phyloP scores from a whole-genome alignment of 2,113 vertebrate species.

The Trichechus manatus region DNA sequence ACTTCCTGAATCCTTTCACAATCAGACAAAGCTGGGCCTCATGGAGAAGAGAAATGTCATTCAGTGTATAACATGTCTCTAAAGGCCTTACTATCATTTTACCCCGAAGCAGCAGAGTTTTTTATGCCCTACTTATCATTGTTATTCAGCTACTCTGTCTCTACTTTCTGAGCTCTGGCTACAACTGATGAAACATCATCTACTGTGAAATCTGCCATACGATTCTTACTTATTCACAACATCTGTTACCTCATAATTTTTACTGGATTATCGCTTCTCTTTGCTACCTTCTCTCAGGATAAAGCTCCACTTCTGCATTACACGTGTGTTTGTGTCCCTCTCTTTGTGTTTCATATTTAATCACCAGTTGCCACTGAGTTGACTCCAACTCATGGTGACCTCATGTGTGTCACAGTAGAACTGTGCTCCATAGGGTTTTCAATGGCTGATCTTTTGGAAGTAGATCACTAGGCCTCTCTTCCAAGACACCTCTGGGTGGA shows the following conservation, averaged over 20 bases:
- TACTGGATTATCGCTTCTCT: not conserved
- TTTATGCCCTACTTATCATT: not conserved
- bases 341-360: conserved; percentile 6
- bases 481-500: not conserved
- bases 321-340: not conserved
- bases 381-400: not conserved
- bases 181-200: not conserved
- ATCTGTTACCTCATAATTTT: conserved; percentile 29
- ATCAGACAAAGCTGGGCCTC: not conserved
- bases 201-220: not conserved
- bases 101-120: not conserved
- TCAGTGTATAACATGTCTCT: not conserved
- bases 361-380: not conserved
- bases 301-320: not conserved
- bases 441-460: not conserved
- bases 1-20: conserved; percentile 23
- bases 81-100: not conserved
- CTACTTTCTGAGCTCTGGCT: conserved; percentile 5
- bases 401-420: not conserved
- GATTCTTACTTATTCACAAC: not conserved
- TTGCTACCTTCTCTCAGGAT: conserved; percentile 22
- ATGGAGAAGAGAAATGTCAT: not conserved
- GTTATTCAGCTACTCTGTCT: not conserved
- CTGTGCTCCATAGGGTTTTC: not conserved
- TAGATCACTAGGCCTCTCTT: not conserved